Evolutionary conservation across 2,888 invertebrate species (phyloP).

Genomic region (Tetragnatha montana): DNA sequence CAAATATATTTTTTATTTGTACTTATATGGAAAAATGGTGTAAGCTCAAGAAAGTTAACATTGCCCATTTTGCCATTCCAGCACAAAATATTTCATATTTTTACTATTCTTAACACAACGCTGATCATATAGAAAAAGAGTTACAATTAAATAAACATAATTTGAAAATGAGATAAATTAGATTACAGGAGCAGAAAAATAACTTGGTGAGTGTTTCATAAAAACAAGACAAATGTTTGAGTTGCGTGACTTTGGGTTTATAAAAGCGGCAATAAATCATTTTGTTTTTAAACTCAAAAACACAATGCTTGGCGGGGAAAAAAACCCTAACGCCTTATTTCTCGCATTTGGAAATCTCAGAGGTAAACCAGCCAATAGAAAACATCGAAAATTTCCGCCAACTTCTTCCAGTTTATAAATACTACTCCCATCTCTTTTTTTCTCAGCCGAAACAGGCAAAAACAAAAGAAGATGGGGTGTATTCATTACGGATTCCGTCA

Average conservation of each 20-base stretch:
- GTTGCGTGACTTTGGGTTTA: not conserved
- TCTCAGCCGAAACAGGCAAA: not conserved
- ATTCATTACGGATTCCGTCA: conserved; percentile 61
- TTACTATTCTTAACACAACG: no score
- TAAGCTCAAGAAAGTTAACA: no score
- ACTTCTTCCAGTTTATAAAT: not conserved
- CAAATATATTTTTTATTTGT: no score
- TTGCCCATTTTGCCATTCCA: no score
- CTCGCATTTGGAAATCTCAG: not conserved
- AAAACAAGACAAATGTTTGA: not conserved
- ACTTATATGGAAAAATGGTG: no score
- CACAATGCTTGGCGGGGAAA: not conserved
- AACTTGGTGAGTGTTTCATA: not conserved
- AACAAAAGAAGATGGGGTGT: conserved; percentile 3
- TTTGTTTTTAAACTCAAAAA: not conserved
- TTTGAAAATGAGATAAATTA: not conserved
- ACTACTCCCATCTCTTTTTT: not conserved
- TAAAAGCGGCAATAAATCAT: not conserved
- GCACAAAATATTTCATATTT: no score
- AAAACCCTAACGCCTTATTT: not conserved
- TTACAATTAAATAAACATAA: no score
- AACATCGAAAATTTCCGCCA: not conserved
- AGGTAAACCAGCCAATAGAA: not conserved
- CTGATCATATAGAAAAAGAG: no score
- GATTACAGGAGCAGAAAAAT: not conserved